These are phyloP conservation scores for Bradysia coprophila DNA, from an alignment of 1,140 invertebrate species.

Conservation along the genomic window DNA sequence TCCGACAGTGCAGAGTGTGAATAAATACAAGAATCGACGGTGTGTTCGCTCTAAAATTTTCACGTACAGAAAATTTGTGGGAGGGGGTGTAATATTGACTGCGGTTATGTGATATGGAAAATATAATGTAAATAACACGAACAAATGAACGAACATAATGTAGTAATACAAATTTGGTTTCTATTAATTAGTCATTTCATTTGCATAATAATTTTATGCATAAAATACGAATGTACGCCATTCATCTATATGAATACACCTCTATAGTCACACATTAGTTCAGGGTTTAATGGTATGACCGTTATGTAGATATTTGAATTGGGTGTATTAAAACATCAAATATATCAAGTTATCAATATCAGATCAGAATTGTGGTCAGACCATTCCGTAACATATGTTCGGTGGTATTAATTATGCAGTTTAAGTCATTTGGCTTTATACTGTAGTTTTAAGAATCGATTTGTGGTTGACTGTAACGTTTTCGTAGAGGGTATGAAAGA, in stretches of 20 bases:
- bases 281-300: too few species aligned
- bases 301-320: neutral
- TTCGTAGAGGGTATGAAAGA: too few species aligned
- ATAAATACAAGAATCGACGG: too few species aligned
- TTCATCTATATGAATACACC: too few species aligned
- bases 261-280: too few species aligned
- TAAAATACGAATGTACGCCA: too few species aligned
- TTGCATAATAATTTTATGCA: neutral
- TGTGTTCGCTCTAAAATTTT: neutral
- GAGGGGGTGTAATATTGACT: neutral
- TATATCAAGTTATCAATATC: neutral
- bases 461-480: too few species aligned
- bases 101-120: neutral
- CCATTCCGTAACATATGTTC: neutral
- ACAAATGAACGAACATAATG: neutral
- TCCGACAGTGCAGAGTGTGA: too few species aligned
- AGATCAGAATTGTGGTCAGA: neutral
- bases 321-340: neutral
- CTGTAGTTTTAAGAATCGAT: too few species aligned
- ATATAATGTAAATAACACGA: neutral
- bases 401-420: too few species aligned
- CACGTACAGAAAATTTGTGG: neutral
- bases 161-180: neutral
- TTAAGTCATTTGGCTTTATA: too few species aligned
- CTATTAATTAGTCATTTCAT: neutral